phyloP scores from a whole-genome alignment of 1,140 invertebrate species.

The Cotesia glomerata region DNA sequence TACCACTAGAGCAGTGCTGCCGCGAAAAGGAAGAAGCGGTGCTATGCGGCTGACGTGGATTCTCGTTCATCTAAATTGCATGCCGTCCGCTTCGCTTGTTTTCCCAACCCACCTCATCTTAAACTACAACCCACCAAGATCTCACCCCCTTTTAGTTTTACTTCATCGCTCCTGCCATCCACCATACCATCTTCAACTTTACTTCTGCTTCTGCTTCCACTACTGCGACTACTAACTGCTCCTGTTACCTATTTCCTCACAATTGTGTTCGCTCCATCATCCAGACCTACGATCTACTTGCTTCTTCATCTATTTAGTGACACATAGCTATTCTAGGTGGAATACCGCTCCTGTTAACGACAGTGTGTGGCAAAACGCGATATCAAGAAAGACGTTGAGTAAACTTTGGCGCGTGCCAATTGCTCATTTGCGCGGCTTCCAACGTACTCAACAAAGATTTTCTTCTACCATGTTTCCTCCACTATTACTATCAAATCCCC shows the following conservation, averaged over 20 bases:
- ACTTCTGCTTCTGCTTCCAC: no score
- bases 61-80: conserved; percentile 59
- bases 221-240: no score
- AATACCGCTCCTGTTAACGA: not conserved
- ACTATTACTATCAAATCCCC: not conserved
- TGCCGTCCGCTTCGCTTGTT: conserved; percentile 33
- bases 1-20: conserved; percentile 37
- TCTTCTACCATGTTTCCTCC: not conserved
- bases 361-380: conserved; percentile 11
- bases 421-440: conserved; percentile 25
- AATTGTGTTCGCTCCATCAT: no score
- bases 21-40: conserved; percentile 13
- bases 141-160: not conserved
- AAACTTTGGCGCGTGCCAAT: conserved; percentile 29
- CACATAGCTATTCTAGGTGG: not conserved
- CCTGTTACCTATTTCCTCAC: no score
- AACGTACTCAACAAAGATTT: conserved; percentile 13
- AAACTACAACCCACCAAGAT: not conserved
- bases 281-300: not conserved
- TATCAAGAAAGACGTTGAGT: conserved; percentile 24
- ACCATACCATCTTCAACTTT: no score
- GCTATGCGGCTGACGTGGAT: conserved; percentile 13
- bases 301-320: not conserved
- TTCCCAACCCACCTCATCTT: conserved; percentile 9
- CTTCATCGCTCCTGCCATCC: not conserved